Evolutionary conservation across 2,113 vertebrate genomes (phyloP).

Genomic region (Scatophagus argus): DNA sequence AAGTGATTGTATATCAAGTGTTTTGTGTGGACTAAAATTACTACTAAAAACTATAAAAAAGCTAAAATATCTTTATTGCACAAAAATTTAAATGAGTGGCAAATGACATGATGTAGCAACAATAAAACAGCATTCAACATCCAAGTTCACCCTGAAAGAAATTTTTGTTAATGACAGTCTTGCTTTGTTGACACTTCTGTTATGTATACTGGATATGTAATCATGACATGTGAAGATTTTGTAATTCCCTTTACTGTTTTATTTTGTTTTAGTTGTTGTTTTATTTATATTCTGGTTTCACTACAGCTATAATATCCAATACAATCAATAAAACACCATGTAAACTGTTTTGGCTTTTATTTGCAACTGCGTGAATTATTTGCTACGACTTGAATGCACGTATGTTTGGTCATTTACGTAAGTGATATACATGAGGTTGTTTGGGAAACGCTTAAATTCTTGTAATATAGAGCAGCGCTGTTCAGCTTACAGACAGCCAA

Average conservation of each 20-base stretch:
- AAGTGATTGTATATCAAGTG: neutral
- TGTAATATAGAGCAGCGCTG: slow-evolving; percentile 68
- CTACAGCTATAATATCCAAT: neutral
- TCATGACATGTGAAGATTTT: slow-evolving; percentile 10
- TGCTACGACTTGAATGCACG: neutral
- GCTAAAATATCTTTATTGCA: slow-evolving; percentile 20
- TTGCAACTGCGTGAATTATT: slow-evolving; percentile 3
- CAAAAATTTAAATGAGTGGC: neutral
- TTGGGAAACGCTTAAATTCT: slow-evolving; percentile 55
- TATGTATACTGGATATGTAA: slow-evolving; percentile 8
- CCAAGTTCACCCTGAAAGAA: neutral
- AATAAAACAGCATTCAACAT: slow-evolving; percentile 5
- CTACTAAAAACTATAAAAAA: too few relatives aligned
- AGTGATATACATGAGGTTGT: slow-evolving; percentile 48
- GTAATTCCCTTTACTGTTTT: slow-evolving; percentile 18
- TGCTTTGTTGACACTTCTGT: slow-evolving; percentile 10
- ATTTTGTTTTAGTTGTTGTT: slow-evolving; percentile 50
- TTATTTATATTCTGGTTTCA: slow-evolving; percentile 43
- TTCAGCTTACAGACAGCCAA: slow-evolving; percentile 57
- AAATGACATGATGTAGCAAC: slow-evolving; percentile 7
- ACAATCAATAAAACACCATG: slow-evolving; percentile 50
- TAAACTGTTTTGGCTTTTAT: slow-evolving; percentile 20
- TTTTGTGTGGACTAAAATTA: slow-evolving; percentile 20
- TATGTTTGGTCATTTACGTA: too few relatives aligned
- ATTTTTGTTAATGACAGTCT: slow-evolving; percentile 35